phyloP scores from a whole-genome alignment of 2,888 invertebrate genomes.

The Stenichneumon culpator region DNA sequence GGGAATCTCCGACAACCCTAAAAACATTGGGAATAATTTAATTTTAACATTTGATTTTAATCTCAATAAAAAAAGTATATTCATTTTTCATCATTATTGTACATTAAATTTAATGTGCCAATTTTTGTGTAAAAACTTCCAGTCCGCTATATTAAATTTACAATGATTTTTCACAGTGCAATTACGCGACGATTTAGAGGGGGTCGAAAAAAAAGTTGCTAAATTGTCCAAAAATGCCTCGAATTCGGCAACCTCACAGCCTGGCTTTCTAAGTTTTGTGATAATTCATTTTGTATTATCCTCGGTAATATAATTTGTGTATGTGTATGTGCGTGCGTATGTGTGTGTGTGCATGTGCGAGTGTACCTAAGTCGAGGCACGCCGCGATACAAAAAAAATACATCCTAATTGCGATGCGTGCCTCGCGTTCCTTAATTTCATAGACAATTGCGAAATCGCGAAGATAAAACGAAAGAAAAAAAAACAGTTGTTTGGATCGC shows the following conservation, averaged over 20 bases:
- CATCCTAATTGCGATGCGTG: neutral
- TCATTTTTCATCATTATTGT: too few species aligned
- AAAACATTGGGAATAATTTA: too few species aligned
- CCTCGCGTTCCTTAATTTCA: neutral
- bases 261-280: conserved; percentile 44
- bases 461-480: neutral
- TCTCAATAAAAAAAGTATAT: too few species aligned
- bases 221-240: neutral
- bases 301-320: conserved; percentile 15
- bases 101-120: too few species aligned
- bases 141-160: too few species aligned
- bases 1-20: too few species aligned
- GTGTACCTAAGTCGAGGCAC: neutral
- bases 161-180: too few species aligned
- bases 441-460: conserved; percentile 13
- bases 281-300: conserved; percentile 58
- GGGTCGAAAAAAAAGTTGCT: neutral
- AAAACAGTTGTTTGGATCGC: neutral
- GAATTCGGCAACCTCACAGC: conserved; percentile 17
- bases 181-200: too few species aligned
- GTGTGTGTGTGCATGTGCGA: neutral
- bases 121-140: too few species aligned
- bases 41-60: too few species aligned
- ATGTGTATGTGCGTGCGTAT: conserved; percentile 12
- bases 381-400: conserved; percentile 5